Evolutionary conservation across 2,888 invertebrate genomes (phyloP), one percentile per base, ranked within the genome.

Genomic region (Amiota mariae): DNA sequence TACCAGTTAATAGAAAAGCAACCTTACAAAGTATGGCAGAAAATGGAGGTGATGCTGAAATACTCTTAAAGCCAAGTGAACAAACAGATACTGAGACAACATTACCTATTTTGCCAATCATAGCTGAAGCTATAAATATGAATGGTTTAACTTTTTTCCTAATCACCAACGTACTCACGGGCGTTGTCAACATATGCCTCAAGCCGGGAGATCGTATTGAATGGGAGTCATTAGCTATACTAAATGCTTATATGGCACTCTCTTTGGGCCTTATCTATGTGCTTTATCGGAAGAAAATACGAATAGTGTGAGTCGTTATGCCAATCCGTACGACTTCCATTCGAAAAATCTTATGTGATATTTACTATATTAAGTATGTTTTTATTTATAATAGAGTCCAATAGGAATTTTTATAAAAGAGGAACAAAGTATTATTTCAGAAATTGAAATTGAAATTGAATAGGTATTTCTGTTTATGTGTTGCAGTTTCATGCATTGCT

Each of bases 71-170:
- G 72, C 57, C 15, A 47, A 20, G 1, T 4, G 48, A 8, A 10
- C 36, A 36, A 6, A 36, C 36, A 36, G 36, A 6, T 36, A 4
- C 3, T 9, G 11, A 4, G 74, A 72, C 18, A 57, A 48, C 63
- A 0, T 48, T 81, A 59, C 80, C 81, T 11, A 74, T 20, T 2
- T 91, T 15, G 93, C 95, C 67, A 85, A 91, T 56, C 3, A 91
- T 95, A 76, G 91, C 94, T 71, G 92, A 93, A 79, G 93, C 94
- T 18, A 92, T 97, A 47, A 97, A 96, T 90, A 93, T 92, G 77
- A 97, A 96, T 90, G 96, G 96, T 1, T 90, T 98, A 48, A 87
- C 92, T n/a, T 96, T 94, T 88, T 98, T 98, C 88, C 90, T 98
- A 71, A 78, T 94, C 13, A 93, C 94, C 1, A 98, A 98, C 91